Evolutionary conservation across 2,113 vertebrate species (phyloP).

Genomic region (Mirounga angustirostris): DNA sequence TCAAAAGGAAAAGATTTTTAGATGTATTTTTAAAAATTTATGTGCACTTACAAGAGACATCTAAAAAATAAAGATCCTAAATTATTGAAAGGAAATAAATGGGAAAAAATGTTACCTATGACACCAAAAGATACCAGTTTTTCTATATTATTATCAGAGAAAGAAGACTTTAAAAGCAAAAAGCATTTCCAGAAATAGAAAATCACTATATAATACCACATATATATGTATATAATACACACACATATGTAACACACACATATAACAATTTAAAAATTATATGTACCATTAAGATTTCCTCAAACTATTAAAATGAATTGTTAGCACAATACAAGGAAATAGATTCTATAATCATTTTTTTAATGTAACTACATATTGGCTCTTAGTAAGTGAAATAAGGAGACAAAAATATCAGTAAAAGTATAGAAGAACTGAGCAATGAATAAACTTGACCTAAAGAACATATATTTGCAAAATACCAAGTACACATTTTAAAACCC

Average conservation of each 20-base stretch:
- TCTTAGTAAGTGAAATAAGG: neutral
- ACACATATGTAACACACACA: neutral
- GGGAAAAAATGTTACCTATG: neutral
- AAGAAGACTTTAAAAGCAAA: neutral
- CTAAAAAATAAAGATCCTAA: neutral
- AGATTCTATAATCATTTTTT: neutral
- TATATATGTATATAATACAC: neutral
- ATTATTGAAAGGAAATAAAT: neutral
- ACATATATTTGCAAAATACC: neutral
- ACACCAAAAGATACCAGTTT: neutral
- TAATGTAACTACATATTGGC: neutral
- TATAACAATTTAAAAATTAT: neutral
- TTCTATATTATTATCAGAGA: neutral
- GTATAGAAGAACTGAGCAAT: neutral
- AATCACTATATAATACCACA: neutral
- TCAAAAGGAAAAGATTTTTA: conserved; percentile 1
- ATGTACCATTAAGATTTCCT: neutral
- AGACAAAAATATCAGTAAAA: neutral
- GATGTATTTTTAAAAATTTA: neutral
- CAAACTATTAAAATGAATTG: neutral
- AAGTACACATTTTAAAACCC: neutral
- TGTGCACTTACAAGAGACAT: neutral
- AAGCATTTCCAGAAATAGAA: neutral
- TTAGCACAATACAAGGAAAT: neutral
- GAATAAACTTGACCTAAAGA: neutral